These are phyloP conservation scores for Thaumetopoea pityocampa DNA, from an alignment of 1,140 invertebrate species.

Conservation along the genomic window DNA sequence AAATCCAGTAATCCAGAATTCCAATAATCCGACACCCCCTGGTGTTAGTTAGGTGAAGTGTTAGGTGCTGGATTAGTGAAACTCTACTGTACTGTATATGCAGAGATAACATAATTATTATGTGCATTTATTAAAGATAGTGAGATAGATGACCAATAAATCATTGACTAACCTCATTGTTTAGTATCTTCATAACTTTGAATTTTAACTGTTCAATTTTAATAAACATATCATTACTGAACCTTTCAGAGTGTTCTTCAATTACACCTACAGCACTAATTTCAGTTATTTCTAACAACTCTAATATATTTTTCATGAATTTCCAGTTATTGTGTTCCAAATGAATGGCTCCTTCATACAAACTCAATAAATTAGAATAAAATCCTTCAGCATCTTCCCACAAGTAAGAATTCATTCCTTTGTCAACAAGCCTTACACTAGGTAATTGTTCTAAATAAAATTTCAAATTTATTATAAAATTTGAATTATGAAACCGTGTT, in stretches of 20 bases:
- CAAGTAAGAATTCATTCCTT: constrained; percentile 52
- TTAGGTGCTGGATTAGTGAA: too few relatives aligned
- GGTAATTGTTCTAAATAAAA: constrained; percentile 45
- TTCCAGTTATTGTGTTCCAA: constrained; percentile 32
- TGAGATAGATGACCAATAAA: too few relatives aligned
- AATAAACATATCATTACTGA: constrained; percentile 42
- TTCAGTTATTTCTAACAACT: constrained; percentile 42
- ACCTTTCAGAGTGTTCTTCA: constrained; percentile 50
- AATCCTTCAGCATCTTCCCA: constrained; percentile 61
- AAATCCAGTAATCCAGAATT: too few relatives aligned
- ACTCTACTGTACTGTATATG: too few relatives aligned
- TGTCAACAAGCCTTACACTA: constrained; percentile 45
- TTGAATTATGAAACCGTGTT: constrained; percentile 49
- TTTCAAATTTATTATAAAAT: constrained; percentile 44
- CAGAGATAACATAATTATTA: too few relatives aligned
- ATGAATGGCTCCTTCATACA: constrained; percentile 47
- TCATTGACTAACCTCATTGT: constrained; percentile 13
- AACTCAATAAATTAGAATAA: constrained; percentile 37
- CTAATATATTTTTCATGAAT: constrained; percentile 34
- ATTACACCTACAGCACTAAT: constrained; percentile 44
- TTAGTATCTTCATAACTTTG: constrained; percentile 24
- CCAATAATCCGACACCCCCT: too few relatives aligned
- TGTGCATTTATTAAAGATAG: too few relatives aligned
- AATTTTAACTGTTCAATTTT: constrained; percentile 31
- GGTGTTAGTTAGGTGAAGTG: too few relatives aligned